phyloP scores from a whole-genome alignment of 1,140 invertebrate species.

The Drosophila murphyi region DNA sequence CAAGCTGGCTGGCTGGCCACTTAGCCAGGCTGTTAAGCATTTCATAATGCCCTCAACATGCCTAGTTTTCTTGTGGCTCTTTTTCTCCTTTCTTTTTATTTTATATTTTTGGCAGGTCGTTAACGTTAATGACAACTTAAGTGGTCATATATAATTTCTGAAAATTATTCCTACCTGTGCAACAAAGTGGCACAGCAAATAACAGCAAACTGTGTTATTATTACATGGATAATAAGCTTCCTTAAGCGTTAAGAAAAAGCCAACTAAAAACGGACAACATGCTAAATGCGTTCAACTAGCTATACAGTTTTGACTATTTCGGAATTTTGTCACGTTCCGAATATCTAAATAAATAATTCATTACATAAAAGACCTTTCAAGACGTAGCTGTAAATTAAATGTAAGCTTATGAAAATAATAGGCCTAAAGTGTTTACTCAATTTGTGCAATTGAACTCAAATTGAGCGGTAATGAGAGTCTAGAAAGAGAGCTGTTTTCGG shows the following conservation, averaged over 20 bases:
- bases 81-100: constrained; percentile 22
- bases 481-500: no score
- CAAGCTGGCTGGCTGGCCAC: constrained; percentile 46
- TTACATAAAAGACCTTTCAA: no score
- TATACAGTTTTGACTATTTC: not conserved
- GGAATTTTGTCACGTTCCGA: no score
- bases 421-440: no score
- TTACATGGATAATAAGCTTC: constrained; percentile 45
- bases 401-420: no score
- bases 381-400: no score
- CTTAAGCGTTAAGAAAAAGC: not conserved
- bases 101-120: constrained; percentile 50
- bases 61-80: constrained; percentile 26
- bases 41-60: constrained; percentile 50
- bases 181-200: constrained; percentile 41
- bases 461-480: no score
- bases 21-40: constrained; percentile 52
- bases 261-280: not conserved
- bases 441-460: no score
- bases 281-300: not conserved
- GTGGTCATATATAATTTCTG: constrained; percentile 81
- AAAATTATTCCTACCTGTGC: constrained; percentile 69
- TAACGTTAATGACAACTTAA: constrained; percentile 81
- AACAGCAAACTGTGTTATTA: constrained; percentile 40
- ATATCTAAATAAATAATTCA: no score